Conservation (phyloP, 2,113 vertebrate species). For the Triplophysa rosa region DNA sequence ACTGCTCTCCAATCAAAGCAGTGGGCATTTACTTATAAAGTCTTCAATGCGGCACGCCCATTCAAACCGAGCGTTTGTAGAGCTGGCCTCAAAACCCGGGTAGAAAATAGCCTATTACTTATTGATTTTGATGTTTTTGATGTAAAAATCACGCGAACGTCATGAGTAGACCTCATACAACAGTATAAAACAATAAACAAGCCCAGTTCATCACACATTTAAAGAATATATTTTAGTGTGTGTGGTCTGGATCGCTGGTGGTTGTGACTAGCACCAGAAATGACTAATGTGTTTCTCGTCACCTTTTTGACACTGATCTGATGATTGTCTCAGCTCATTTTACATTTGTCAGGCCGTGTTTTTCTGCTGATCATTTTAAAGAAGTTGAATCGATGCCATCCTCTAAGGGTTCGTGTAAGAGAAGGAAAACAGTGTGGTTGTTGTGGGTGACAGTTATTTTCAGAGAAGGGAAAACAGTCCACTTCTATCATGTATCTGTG, state of each 20-base stretch:
- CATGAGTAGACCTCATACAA: no score
- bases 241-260: neutral
- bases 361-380: conserved; percentile 1
- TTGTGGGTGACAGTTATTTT: conserved; percentile 36
- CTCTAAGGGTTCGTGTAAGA: conserved; percentile 56
- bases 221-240: neutral
- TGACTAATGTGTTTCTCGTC: conserved; percentile 29
- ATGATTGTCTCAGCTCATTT: conserved; percentile 53
- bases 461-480: conserved; percentile 19
- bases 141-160: no score
- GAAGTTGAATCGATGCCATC: conserved; percentile 65
- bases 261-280: neutral
- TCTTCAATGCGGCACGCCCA: no score
- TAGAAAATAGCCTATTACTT: no score
- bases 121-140: no score
- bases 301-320: conserved; percentile 49
- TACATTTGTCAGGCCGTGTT: conserved; percentile 57
- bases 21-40: no score
- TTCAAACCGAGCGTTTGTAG: no score
- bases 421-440: conserved; percentile 17
- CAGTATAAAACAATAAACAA: no score
- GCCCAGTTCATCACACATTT: no score
- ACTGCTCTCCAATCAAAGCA: no score
- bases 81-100: no score
- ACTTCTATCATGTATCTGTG: conserved; percentile 35